Percentiles rank a stretch among this genome's conserved stretches.
Evolutionary conservation across 2,888 invertebrate genomes (phyloP).

Genomic region (Tethea ocularis): DNA sequence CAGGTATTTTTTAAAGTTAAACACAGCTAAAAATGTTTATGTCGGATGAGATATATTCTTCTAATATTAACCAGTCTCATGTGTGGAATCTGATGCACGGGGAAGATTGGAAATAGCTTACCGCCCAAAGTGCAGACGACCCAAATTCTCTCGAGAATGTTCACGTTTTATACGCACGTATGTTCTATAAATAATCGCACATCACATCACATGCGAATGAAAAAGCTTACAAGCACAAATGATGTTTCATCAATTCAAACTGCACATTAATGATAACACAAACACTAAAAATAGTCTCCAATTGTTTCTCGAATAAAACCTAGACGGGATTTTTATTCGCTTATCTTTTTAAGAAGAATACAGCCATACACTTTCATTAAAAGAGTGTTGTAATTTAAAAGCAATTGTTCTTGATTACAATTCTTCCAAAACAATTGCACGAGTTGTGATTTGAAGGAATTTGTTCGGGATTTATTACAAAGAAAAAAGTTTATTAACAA

Average conservation of each 20-base stretch:
- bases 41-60: not conserved
- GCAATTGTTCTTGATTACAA: constrained; percentile 14
- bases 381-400: constrained; percentile 20
- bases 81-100: constrained; percentile 45
- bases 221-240: not conserved
- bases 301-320: constrained; percentile 28
- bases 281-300: constrained; percentile 13
- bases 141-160: constrained; percentile 54
- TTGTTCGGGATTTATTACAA: not conserved
- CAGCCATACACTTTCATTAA: constrained; percentile 28
- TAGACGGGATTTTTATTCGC: constrained; percentile 21
- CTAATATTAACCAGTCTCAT: constrained; percentile 15
- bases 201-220: constrained; percentile 22
- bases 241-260: constrained; percentile 9
- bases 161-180: constrained; percentile 38
- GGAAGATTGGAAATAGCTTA: constrained; percentile 72
- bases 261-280: constrained; percentile 3
- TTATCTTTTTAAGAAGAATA: constrained; percentile 33
- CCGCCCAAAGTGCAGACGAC: constrained; percentile 60
- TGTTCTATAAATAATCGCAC: constrained; percentile 34
- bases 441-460: constrained; percentile 6
- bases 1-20: not conserved
- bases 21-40: not conserved
- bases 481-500: not conserved
- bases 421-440: constrained; percentile 14